Evolutionary conservation across 1,140 invertebrate species (phyloP).

Genomic region (Saccostrea glomerata): DNA sequence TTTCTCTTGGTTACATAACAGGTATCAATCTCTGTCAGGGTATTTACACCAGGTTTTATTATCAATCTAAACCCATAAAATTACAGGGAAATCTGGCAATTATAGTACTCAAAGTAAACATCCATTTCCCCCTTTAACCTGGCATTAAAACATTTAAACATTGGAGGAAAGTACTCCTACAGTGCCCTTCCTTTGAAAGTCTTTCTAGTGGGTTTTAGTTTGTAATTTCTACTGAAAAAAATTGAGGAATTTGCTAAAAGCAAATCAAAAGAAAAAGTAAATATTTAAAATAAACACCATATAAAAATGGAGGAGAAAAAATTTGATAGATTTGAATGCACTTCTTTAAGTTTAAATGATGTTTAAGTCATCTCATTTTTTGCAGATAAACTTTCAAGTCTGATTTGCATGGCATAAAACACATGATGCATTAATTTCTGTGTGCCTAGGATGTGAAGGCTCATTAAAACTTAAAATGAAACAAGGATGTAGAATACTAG

Average conservation of each 20-base stretch:
- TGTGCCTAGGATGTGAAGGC: background rate
- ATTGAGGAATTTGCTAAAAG: no score
- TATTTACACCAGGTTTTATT: background rate
- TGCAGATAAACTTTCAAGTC: background rate
- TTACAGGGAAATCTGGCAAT: background rate
- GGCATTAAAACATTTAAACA: background rate
- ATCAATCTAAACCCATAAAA: background rate
- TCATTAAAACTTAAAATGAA: constrained; percentile 14
- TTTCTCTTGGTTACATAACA: background rate
- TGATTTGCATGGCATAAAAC: background rate
- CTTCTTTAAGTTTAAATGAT: no score
- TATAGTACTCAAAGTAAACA: background rate
- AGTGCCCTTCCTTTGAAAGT: no score
- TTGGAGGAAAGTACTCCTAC: no score
- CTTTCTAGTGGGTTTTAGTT: no score
- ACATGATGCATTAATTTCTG: background rate
- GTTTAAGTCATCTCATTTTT: background rate
- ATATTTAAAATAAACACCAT: no score
- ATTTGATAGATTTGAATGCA: no score
- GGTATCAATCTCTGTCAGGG: background rate
- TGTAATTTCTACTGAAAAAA: no score
- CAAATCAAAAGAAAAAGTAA: no score
- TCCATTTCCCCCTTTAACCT: background rate
- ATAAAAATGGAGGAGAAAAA: no score
- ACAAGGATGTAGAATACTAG: background rate